Percentiles rank a stretch among this genome's conserved stretches.
Conservation (phyloP, 2,113 vertebrate genomes). For the Lycocorax pyrrhopterus region DNA sequence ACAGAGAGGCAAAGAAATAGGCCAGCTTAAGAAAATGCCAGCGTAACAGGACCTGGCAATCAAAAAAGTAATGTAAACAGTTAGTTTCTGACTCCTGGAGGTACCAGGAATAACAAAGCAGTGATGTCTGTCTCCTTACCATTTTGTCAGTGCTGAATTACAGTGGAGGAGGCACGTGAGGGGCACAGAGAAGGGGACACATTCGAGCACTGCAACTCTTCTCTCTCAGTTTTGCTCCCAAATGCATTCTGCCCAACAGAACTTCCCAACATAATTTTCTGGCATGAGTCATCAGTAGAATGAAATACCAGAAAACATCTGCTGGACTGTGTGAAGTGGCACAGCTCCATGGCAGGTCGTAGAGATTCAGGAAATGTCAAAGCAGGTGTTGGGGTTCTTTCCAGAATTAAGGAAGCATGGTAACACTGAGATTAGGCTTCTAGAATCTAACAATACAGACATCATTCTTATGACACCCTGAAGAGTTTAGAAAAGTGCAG, state of each 20-base stretch:
- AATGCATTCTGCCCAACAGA: neutral
- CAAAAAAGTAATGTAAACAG: neutral
- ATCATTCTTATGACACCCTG: neutral
- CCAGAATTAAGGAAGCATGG: neutral
- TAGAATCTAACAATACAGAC: neutral
- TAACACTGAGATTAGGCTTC: neutral
- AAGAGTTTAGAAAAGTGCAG: neutral
- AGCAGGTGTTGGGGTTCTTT: neutral
- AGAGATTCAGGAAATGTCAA: neutral
- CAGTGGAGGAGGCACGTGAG: rapidly evolving
- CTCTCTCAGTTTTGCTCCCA: neutral
- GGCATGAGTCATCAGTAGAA: neutral
- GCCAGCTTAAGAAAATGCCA: neutral
- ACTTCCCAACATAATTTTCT: neutral
- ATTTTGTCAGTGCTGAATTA: neutral
- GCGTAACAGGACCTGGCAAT: neutral
- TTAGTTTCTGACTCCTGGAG: neutral
- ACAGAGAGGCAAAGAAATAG: neutral
- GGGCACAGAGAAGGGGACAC: neutral
- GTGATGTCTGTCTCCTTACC: neutral
- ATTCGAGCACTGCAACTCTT: neutral
- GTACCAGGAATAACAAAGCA: neutral
- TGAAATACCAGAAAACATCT: neutral
- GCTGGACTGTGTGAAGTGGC: neutral
- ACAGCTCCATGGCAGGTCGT: neutral